These are phyloP conservation scores for Varanus komodoensis DNA, from an alignment of 2,113 vertebrate genomes.

Conservation along the genomic window DNA sequence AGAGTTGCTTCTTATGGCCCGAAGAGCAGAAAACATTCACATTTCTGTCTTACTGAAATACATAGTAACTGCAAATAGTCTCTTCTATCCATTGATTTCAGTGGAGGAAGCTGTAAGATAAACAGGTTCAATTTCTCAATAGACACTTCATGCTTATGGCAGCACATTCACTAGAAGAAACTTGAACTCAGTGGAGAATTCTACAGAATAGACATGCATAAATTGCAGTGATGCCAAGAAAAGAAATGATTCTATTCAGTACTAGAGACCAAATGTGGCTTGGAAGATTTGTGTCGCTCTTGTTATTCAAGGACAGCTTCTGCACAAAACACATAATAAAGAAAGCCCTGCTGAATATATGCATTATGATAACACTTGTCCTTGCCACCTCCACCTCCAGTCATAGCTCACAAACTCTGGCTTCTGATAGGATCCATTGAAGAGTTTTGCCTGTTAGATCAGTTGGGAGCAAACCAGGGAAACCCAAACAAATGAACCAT, in stretches of 20 bases:
- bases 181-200: background rate
- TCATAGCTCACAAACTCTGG: background rate
- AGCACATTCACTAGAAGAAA: background rate
- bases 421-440: no score
- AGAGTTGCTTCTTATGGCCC: constrained; percentile 42
- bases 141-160: background rate
- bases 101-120: background rate
- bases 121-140: background rate
- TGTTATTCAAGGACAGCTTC: background rate
- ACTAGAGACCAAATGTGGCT: background rate
- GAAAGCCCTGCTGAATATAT: background rate
- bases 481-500: background rate
- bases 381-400: background rate
- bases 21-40: constrained; percentile 13
- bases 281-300: background rate
- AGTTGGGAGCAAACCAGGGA: background rate
- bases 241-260: background rate
- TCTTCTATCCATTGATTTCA: constrained; percentile 3
- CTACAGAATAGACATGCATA: background rate
- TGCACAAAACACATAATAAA: background rate
- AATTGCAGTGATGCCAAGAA: background rate
- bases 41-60: background rate
- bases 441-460: background rate
- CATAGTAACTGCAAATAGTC: background rate
- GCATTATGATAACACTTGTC: background rate